Evolutionary conservation across 2,113 vertebrate species (phyloP).

Genomic region (Pithys albifrons): DNA sequence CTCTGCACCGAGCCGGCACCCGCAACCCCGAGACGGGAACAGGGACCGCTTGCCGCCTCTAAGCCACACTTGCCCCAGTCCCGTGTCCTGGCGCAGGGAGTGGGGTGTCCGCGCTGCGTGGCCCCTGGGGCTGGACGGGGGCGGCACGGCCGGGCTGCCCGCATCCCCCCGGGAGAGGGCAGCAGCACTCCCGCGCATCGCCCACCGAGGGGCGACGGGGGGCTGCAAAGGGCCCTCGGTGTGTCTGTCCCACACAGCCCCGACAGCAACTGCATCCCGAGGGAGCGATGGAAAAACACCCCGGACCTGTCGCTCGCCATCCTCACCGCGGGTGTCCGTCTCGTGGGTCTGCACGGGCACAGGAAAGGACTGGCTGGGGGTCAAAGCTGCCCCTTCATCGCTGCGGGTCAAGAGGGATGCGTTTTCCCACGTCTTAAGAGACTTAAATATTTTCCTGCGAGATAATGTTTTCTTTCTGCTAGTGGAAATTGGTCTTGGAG

Average conservation of each 20-base stretch:
- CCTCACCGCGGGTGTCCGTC: background rate
- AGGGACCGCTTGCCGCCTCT: rapidly evolving
- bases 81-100: background rate
- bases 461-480: background rate
- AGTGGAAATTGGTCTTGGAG: rapidly evolving
- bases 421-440: background rate
- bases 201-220: background rate
- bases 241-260: background rate
- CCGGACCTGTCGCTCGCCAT: background rate
- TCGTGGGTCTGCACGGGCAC: background rate
- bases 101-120: rapidly evolving
- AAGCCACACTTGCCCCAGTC: background rate
- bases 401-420: background rate
- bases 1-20: background rate
- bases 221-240: background rate
- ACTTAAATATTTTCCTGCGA: background rate
- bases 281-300: background rate
- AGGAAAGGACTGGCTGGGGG: too few relatives aligned
- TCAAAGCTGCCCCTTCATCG: background rate
- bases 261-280: background rate
- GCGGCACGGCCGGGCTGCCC: background rate
- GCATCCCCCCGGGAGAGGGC: constrained; percentile 51
- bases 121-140: background rate
- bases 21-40: background rate
- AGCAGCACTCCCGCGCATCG: constrained; percentile 18